phyloP scores from a whole-genome alignment of 2,797 vertebrate species.

The Lacerta agilis region DNA sequence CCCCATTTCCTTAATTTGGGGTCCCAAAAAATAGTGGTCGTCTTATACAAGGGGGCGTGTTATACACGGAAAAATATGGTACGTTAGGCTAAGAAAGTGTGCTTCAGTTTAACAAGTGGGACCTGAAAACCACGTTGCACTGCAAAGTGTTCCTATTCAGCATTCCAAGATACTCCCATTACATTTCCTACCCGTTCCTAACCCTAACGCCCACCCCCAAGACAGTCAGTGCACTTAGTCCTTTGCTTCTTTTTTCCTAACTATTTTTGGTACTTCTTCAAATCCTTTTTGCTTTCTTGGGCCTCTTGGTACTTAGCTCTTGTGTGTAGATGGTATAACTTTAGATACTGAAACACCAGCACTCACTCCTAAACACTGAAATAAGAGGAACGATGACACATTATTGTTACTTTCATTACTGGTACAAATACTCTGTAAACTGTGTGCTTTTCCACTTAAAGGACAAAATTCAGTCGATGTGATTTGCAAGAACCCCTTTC shows the following conservation, averaged over 20 bases:
- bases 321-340: not conserved
- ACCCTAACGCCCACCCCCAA: not conserved
- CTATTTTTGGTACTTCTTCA: not conserved
- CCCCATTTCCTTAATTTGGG: too few relatives aligned
- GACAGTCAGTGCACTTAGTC: not conserved
- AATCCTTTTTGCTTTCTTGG: not conserved
- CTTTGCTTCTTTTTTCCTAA: too few relatives aligned
- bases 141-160: not conserved
- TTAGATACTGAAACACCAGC: not conserved
- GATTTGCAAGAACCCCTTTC: not conserved
- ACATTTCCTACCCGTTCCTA: not conserved
- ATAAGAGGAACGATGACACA: not conserved
- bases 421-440: not conserved
- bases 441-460: not conserved
- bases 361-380: not conserved
- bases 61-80: too few relatives aligned
- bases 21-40: too few relatives aligned
- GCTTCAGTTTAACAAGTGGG: not conserved
- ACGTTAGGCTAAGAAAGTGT: too few relatives aligned
- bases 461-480: not conserved
- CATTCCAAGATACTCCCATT: not conserved
- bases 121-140: not conserved
- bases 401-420: slow-evolving; percentile 6
- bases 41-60: too few relatives aligned
- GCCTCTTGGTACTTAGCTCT: not conserved